Base-by-base conservation (phyloP, 2,797 vertebrate genomes). In the Nannoperca obscura region DNA sequence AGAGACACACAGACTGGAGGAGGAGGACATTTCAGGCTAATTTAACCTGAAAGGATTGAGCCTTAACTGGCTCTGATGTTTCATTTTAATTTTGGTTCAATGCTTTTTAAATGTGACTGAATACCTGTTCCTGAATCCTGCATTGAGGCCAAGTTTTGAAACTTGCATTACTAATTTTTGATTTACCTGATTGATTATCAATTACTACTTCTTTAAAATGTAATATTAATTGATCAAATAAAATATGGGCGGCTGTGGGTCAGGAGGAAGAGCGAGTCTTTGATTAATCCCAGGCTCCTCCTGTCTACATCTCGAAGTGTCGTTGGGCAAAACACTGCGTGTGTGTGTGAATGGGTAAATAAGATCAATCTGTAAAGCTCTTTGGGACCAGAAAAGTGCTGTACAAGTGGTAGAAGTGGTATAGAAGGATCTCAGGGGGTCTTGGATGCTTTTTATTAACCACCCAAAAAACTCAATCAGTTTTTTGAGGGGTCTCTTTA, bases 21-120 rank as follows among this genome's bases (percentile, higher is more conserved):
- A 38, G 8, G 13, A 32, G n/a, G 57, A 72, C 9, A 3, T 7
- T n/a, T n/a, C n/a, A n/a, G 14, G 15, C 19, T 20, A 11, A 10
- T 59, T 49, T 32, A 27, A 72, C 55, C 34, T 36, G 36, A 69
- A 71, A 50, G 22, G 12, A 42, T 2, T 19, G 1, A 15, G 36
- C 20, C 40, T 32, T 74, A 53, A 64, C 55, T 50, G 49, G 46
- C 50, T 59, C 17, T 63, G 20, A 67, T 46, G 5, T 30, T n/a
- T n/a, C n/a, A n/a, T n/a, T n/a, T n/a, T n/a, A n/a, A n/a, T n/a
- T n/a, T n/a, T n/a, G n/a, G n/a, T n/a, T n/a, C n/a, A n/a, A n/a
- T 32, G 30, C 30, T 32, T 32, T n/a, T n/a, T n/a, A n/a, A n/a
- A n/a, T n/a, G n/a, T 32, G 24, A 30, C 27, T 22, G 38, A 40